Conservation (phyloP, 2,888 invertebrate genomes). For the Oxycera nigricornis region DNA sequence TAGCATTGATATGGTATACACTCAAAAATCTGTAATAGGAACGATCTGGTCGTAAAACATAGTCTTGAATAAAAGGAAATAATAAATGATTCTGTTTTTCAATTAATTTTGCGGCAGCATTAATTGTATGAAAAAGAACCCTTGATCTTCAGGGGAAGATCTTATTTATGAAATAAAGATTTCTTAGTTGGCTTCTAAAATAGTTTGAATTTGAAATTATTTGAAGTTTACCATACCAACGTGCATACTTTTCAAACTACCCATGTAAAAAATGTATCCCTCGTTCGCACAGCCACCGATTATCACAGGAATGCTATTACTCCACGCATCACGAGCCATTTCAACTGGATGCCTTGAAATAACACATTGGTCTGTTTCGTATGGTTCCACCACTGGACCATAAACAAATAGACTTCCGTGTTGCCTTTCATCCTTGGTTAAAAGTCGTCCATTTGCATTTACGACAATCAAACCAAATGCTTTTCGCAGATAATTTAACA, state of each 20-base stretch:
- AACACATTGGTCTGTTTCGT: constrained; percentile 55
- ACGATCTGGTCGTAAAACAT: too few relatives aligned
- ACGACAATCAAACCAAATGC: constrained; percentile 54
- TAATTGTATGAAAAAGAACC: too few relatives aligned
- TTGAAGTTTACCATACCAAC: too few relatives aligned
- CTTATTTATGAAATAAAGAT: too few relatives aligned
- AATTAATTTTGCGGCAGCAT: too few relatives aligned
- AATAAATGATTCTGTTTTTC: too few relatives aligned
- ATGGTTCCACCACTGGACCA: constrained; percentile 59
- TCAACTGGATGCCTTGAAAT: constrained; percentile 52
- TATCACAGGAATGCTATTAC: constrained; percentile 57
- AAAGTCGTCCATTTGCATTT: constrained; percentile 51
- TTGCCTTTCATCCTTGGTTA: constrained; percentile 56
- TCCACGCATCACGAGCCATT: constrained; percentile 56
- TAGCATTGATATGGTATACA: too few relatives aligned
- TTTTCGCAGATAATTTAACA: constrained; percentile 55
- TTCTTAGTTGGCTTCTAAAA: too few relatives aligned
- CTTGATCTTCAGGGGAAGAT: too few relatives aligned
- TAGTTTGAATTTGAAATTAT: too few relatives aligned
- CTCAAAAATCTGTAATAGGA: too few relatives aligned
- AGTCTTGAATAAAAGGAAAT: too few relatives aligned
- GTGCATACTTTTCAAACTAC: constrained; percentile 48
- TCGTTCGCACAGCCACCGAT: constrained; percentile 59
- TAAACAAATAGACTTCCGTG: constrained; percentile 55
- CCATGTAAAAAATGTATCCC: constrained; percentile 58